These are phyloP conservation scores for Galeruca laticollis DNA, from an alignment of 2,888 invertebrate genomes.

Conservation along the genomic window DNA sequence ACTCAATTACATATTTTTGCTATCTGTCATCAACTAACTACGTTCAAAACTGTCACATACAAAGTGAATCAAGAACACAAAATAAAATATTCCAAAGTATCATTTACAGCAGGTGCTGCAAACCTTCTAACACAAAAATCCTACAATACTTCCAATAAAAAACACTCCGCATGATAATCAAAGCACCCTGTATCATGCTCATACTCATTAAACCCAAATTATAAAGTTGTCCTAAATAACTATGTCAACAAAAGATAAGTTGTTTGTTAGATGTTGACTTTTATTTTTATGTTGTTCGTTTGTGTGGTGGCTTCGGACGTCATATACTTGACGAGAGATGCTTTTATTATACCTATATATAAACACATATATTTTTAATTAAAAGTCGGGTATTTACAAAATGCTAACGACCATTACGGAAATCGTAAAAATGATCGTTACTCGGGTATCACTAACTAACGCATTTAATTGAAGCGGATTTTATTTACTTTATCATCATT, in stretches of 20 bases:
- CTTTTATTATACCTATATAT: too few species aligned
- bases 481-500: background rate
- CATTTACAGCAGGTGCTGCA: too few species aligned
- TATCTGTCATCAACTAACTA: too few species aligned
- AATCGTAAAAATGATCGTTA: constrained; percentile 5
- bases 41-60: too few species aligned
- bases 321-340: background rate
- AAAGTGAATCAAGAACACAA: too few species aligned
- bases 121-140: too few species aligned
- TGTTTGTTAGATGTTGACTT: background rate
- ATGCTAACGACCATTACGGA: background rate
- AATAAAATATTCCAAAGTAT: too few species aligned
- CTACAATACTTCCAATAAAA: too few species aligned
- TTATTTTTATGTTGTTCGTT: background rate
- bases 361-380: background rate
- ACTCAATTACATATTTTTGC: too few species aligned
- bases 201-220: background rate
- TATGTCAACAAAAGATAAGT: background rate
- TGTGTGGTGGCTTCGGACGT: background rate
- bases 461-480: background rate
- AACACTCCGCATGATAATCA: too few species aligned
- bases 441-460: background rate
- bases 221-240: background rate
- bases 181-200: background rate
- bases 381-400: background rate